phyloP scores from a whole-genome alignment of 2,113 vertebrate genomes.

The Phasianus colchicus region DNA sequence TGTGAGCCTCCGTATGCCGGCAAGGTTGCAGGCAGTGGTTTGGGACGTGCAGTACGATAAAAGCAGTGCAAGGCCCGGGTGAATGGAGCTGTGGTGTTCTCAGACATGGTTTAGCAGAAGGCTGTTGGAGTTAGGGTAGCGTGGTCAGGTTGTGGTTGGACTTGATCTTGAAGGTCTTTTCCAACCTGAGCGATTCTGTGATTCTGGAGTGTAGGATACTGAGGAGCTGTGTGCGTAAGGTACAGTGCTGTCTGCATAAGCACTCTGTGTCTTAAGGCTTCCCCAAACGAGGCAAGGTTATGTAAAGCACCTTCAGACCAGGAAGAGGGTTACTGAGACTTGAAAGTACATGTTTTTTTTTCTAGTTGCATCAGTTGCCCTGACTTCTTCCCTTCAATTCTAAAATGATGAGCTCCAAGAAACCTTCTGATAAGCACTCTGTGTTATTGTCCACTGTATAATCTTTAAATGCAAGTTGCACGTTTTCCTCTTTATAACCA shows the following conservation, averaged over 20 bases:
- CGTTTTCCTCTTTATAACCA: background rate
- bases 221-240: background rate
- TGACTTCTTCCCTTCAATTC: background rate
- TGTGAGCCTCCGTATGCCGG: fast-evolving
- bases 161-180: no score
- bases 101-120: no score
- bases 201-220: fast-evolving
- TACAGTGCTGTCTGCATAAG: fast-evolving
- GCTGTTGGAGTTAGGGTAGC: no score
- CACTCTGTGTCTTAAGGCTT: background rate
- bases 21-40: no score
- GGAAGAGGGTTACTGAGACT: background rate
- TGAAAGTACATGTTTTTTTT: no score
- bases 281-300: background rate
- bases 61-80: fast-evolving
- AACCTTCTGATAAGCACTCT: fast-evolving
- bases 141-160: no score
- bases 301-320: background rate
- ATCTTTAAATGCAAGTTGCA: background rate
- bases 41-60: background rate
- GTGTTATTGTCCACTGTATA: fast-evolving
- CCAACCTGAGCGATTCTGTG: no score
- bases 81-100: no score
- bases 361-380: background rate
- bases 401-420: background rate